Evolutionary conservation across 2,113 vertebrate genomes (phyloP).

Genomic region (Delphinapterus leucas): DNA sequence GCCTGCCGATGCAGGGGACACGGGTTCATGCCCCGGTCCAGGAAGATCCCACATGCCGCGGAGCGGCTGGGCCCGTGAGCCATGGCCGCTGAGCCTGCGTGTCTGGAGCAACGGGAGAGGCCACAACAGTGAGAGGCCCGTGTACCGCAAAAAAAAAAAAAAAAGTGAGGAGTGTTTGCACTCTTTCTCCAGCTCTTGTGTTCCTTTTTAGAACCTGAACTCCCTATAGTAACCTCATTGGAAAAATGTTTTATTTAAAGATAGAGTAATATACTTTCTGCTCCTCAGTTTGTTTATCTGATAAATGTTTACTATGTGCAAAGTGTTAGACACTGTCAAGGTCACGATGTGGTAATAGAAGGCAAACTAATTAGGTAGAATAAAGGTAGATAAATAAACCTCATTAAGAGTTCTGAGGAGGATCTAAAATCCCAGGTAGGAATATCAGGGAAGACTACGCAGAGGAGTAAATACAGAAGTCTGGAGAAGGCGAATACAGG

Average conservation of each 20-base stretch:
- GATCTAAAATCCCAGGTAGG: not conserved
- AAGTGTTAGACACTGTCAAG: not conserved
- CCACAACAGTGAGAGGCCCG: too few relatives aligned
- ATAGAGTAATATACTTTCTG: not conserved
- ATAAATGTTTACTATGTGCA: not conserved
- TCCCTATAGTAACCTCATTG: not conserved
- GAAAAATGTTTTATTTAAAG: not conserved
- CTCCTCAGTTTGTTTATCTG: not conserved
- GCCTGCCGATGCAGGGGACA: too few relatives aligned
- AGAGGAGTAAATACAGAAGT: not conserved
- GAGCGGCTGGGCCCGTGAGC: too few relatives aligned
- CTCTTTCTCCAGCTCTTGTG: not conserved
- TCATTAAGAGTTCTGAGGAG: not conserved
- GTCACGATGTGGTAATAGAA: not conserved
- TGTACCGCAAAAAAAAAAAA: too few relatives aligned
- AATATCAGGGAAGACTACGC: not conserved
- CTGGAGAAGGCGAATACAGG: not conserved
- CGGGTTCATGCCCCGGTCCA: too few relatives aligned
- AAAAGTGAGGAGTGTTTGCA: too few relatives aligned
- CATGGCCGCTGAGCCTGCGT: too few relatives aligned
- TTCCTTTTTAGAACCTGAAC: not conserved
- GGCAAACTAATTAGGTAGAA: not conserved
- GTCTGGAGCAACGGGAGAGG: too few relatives aligned
- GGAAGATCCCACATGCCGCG: too few relatives aligned
- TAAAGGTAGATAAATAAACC: not conserved